A percentile compares a stretch with the other conserved stretches of the same genome.
phyloP scores from a whole-genome alignment of 2,888 invertebrate species.

The Polymixis flavicincta region DNA sequence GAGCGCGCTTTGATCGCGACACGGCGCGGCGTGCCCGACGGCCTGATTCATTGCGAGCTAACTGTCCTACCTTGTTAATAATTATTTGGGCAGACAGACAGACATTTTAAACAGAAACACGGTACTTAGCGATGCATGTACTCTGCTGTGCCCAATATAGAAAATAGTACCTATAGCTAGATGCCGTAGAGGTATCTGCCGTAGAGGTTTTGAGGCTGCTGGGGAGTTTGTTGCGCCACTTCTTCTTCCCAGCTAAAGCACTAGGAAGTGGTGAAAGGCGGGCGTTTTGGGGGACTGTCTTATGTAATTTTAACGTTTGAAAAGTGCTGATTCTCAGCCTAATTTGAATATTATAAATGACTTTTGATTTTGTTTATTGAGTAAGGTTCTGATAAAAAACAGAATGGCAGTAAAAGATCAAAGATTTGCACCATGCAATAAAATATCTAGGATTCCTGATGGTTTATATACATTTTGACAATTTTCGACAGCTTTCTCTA shows the following conservation, averaged over 20 bases:
- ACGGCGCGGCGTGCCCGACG: conserved; percentile 52
- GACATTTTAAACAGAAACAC: conserved; percentile 18
- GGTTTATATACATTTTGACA: not conserved
- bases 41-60: conserved; percentile 64
- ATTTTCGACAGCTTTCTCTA: not conserved
- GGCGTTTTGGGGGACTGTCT: too few relatives aligned
- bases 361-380: too few relatives aligned
- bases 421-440: not conserved
- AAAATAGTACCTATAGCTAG: too few relatives aligned
- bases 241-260: too few relatives aligned
- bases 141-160: not conserved
- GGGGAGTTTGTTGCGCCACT: too few relatives aligned
- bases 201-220: too few relatives aligned
- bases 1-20: conserved; percentile 74
- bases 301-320: too few relatives aligned
- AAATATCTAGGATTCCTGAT: not conserved
- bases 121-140: not conserved
- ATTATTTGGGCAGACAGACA: conserved; percentile 60
- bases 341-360: too few relatives aligned
- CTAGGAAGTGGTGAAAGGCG: too few relatives aligned
- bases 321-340: too few relatives aligned
- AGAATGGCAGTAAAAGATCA: not conserved
- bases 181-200: not conserved
- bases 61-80: conserved; percentile 47
- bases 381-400: not conserved